Evolutionary conservation across 2,888 invertebrate genomes (phyloP), one percentile per base, ranked within the genome.

Genomic region (Oscheius myriophilus): DNA sequence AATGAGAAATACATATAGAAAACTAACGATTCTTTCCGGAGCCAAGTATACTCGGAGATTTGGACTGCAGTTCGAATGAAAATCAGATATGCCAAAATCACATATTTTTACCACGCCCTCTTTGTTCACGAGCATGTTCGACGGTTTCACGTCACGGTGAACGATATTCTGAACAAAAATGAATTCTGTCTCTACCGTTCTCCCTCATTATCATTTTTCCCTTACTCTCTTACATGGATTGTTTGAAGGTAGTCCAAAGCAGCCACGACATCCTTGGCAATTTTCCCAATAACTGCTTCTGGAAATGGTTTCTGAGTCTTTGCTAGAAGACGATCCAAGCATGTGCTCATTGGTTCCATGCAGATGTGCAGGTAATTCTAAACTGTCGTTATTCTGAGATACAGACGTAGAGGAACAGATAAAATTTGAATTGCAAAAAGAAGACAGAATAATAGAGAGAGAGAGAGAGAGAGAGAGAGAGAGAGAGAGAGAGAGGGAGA

Each of bases 291-390:
- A 86, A 98, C 95, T 82, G 91, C 91, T 89, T 98, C 97, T 3
- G 97, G 97, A 86, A 98, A 93, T n/a, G 95, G 92, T 79, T 75
- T 51, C 16, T 72, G 26, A 16, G 70, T 79, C 81, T 92, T 89
- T 88, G 94, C 95, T 72, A 96, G 90, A 85, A 99, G 89, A 89
- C 97, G 97, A 88, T 98, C 98, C 87, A 98, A 93, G 89, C 98
- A 98, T 23, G 96, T 95, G 16, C 95, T 92, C 98, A 99, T 98
- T 79, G 97, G 90, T 89, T 98, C 98, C 98, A 98, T 99, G 88
- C 97, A 98, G 87, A 99, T 97, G 95, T 97, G 97, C 0, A 98
- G 96, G 88, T 97, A 96, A 0, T 82, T 83, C 88, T 88, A 78
- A 42, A 64, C 25, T n/a, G n/a, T n/a, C n/a, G n/a, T n/a, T n/a